These are phyloP conservation scores for Chaetodon trifascialis DNA, from an alignment of 2,113 vertebrate species.

Conservation along the genomic window DNA sequence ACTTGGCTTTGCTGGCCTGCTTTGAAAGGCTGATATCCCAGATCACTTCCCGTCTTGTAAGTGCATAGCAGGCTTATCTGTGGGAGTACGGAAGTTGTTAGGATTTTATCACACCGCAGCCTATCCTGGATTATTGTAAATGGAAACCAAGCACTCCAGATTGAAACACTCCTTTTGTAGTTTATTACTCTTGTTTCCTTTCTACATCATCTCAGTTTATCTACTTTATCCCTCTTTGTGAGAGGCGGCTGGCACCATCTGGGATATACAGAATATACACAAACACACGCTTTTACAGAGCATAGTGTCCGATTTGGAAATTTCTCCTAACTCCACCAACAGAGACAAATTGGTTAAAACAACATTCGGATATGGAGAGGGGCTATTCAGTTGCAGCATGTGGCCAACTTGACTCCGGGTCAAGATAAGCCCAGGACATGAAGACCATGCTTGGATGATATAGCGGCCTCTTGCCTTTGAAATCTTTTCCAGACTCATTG, in stretches of 20 bases:
- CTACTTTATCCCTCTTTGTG: conserved; percentile 13
- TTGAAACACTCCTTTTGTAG: conserved; percentile 62
- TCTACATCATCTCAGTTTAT: conserved; percentile 36
- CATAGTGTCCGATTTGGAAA: not conserved
- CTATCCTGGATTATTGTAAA: conserved; percentile 79
- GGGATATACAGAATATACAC: not conserved
- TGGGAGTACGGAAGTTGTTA: conserved; percentile 81
- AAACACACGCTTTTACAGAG: conserved; percentile 2
- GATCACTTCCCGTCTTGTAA: conserved; percentile 81
- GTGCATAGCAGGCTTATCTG: conserved; percentile 80
- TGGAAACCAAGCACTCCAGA: conserved; percentile 73
- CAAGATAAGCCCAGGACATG: conserved; percentile 79
- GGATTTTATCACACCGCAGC: conserved; percentile 77
- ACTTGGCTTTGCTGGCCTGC: conserved; percentile 71
- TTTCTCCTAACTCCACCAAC: conserved; percentile 36
- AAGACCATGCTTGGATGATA: conserved; percentile 77
- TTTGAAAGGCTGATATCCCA: conserved; percentile 84
- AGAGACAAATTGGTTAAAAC: conserved; percentile 50
- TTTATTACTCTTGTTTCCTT: conserved; percentile 52
- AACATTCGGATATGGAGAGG: conserved; percentile 60
- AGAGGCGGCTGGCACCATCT: not conserved
- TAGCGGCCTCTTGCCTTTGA: conserved; percentile 79
- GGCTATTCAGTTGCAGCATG: conserved; percentile 69
- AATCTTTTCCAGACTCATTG: conserved; percentile 79
- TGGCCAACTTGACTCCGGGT: conserved; percentile 77